A percentile compares a stretch with the other conserved stretches of the same genome.
Evolutionary conservation across 2,113 vertebrate species (phyloP).

Genomic region (Platysteira castanea): DNA sequence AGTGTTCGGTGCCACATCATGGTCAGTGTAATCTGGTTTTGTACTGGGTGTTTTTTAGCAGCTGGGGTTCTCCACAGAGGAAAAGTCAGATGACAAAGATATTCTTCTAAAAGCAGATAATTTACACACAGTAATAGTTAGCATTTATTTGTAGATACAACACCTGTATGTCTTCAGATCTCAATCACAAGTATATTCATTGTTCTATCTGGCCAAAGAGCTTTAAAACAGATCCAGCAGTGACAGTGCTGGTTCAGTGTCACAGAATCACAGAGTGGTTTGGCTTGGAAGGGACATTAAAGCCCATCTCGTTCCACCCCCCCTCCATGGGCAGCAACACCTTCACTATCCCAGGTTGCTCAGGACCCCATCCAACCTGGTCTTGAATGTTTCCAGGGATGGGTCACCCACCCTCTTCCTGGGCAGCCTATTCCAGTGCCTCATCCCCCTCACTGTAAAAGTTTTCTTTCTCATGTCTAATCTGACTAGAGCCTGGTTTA

Average conservation of each 20-base stretch:
- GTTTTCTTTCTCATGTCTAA: background rate
- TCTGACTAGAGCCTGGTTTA: background rate
- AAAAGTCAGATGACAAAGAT: background rate
- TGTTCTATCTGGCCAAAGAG: background rate
- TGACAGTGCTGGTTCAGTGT: background rate
- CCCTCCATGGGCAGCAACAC: rapidly evolving
- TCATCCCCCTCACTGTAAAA: background rate
- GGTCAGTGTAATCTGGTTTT: background rate
- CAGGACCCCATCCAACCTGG: background rate
- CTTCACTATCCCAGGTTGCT: background rate
- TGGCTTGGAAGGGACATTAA: background rate
- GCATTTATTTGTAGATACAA: background rate
- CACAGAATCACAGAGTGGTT: background rate
- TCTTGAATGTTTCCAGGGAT: background rate
- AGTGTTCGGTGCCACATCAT: background rate
- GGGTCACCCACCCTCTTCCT: background rate
- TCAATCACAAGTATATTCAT: background rate
- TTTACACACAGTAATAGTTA: background rate
- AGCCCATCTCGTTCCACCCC: rapidly evolving
- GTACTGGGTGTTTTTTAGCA: background rate
- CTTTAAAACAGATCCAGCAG: background rate
- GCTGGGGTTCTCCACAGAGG: background rate
- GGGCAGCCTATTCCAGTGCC: background rate
- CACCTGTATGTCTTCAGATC: background rate
- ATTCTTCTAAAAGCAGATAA: background rate